Evolutionary conservation across 1,140 invertebrate species (phyloP).

Genomic region (Drosophila ficusphila): DNA sequence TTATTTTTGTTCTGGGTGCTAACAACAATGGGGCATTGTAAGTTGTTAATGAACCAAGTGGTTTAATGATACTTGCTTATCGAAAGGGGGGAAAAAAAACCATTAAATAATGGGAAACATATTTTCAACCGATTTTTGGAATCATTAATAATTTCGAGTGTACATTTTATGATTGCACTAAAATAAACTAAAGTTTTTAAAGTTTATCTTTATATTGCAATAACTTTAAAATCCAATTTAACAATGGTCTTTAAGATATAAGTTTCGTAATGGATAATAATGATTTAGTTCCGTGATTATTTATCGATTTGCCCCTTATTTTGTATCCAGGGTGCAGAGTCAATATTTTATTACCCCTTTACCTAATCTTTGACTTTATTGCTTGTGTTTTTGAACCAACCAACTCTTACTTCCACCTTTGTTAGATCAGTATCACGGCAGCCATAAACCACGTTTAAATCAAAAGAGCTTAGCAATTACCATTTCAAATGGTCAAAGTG

Average conservation of each 20-base stretch:
- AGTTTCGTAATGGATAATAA: not conserved
- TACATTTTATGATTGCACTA: not conserved
- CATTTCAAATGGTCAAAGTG: conserved; percentile 33
- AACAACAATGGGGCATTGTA: conserved; percentile 34
- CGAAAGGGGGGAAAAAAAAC: not conserved
- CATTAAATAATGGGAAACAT: not conserved
- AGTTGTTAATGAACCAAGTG: conserved; percentile 41
- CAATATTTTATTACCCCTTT: not conserved
- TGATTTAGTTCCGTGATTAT: not conserved
- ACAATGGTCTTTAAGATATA: too few species aligned
- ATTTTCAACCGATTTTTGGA: not conserved
- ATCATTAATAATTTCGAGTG: not conserved
- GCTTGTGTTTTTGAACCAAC: not conserved
- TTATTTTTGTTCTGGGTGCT: conserved; percentile 10
- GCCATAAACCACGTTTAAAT: conserved; percentile 37
- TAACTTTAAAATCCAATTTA: too few species aligned
- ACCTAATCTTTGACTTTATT: not conserved
- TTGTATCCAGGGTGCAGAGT: not conserved
- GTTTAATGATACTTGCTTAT: conserved; percentile 25
- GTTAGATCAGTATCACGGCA: conserved; percentile 30
- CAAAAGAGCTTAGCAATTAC: conserved; percentile 41
- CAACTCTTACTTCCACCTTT: conserved; percentile 33
- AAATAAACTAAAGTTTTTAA: not conserved
- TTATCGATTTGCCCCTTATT: not conserved
- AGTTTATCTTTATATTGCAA: too few species aligned